phyloP scores from a whole-genome alignment of 1,140 invertebrate species.

The Hycleus phaleratus region DNA sequence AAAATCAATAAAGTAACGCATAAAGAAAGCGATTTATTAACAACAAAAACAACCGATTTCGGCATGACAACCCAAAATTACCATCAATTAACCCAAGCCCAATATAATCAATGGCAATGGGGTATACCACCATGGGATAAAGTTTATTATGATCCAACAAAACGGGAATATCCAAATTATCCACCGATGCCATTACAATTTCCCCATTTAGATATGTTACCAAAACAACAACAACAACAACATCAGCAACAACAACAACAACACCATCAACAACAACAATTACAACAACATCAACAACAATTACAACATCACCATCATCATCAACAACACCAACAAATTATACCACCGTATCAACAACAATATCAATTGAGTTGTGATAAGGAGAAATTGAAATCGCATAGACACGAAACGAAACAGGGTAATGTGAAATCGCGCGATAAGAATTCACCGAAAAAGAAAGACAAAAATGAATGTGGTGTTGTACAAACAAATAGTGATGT shows the following conservation, averaged over 20 bases:
- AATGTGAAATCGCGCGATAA: slow-evolving; percentile 30
- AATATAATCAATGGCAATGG: slow-evolving; percentile 57
- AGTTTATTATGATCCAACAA: slow-evolving; percentile 34
- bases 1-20: slow-evolving; percentile 22
- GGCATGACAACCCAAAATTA: slow-evolving; percentile 47
- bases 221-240: slow-evolving; percentile 23
- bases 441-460: slow-evolving; percentile 32
- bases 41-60: slow-evolving; percentile 47
- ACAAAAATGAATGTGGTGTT: slow-evolving; percentile 21
- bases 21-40: slow-evolving; percentile 42
- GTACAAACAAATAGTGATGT: neutral
- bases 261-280: no score
- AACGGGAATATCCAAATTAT: slow-evolving; percentile 32
- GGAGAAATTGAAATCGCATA: slow-evolving; percentile 33
- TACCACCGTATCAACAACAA: neutral
- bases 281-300: neutral
- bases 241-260: neutral
- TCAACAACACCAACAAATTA: slow-evolving; percentile 3
- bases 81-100: slow-evolving; percentile 45
- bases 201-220: slow-evolving; percentile 33
- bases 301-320: no score
- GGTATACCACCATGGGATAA: slow-evolving; percentile 39
- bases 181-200: slow-evolving; percentile 30
- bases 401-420: slow-evolving; percentile 33
- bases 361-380: slow-evolving; percentile 27